phyloP scores from a whole-genome alignment of 53 echinoderm and acorn worm species.

The Echinarachnius parma region DNA sequence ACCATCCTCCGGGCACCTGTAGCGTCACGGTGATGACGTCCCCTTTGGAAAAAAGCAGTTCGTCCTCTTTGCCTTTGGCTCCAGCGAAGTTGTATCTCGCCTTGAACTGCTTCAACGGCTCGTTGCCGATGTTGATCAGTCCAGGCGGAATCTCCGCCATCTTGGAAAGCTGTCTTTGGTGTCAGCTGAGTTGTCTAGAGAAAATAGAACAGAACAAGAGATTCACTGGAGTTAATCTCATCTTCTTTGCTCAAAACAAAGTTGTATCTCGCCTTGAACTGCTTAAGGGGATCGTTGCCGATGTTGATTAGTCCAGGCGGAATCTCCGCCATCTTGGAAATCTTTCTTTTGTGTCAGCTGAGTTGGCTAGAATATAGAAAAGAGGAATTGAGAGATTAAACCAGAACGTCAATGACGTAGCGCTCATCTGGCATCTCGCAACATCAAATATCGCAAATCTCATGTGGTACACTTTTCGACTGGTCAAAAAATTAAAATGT shows the following conservation, averaged over 20 bases:
- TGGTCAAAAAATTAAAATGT: no score
- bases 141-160: constrained; percentile 27
- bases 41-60: constrained; percentile 81
- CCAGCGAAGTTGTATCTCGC: constrained; percentile 84
- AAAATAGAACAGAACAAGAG: no score
- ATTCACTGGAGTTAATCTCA: constrained; percentile 74
- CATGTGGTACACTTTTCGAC: no score
- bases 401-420: no score
- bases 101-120: constrained; percentile 64
- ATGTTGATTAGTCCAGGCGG: constrained; percentile 36
- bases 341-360: no score
- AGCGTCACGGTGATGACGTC: constrained; percentile 89
- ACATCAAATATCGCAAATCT: no score
- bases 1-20: constrained; percentile 96
- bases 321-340: constrained; percentile 17
- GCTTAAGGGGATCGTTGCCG: constrained; percentile 51
- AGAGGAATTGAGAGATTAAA: background rate
- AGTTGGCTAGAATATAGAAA: background rate
- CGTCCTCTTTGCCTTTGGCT: constrained; percentile 65
- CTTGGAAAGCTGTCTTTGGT: background rate
- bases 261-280: constrained; percentile 76
- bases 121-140: constrained; percentile 33
- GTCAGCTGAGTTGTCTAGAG: no score
- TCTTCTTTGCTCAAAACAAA: constrained; percentile 77
- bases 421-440: no score